A percentile compares a stretch with the other conserved stretches of the same genome.
Evolutionary conservation across 2,797 vertebrate species (phyloP).

Genomic region (Dipus sagitta): DNA sequence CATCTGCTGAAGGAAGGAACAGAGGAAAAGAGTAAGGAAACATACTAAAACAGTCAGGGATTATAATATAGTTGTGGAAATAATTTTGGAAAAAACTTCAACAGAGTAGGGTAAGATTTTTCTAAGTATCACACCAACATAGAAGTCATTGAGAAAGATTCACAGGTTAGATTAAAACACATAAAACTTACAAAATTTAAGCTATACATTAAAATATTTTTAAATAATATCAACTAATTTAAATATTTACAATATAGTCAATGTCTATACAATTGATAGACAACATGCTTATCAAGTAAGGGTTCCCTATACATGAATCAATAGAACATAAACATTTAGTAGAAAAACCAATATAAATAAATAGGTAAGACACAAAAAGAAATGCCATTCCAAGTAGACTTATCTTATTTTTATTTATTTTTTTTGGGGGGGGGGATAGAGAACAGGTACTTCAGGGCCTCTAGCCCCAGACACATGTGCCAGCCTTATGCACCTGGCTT

Average conservation of each 20-base stretch:
- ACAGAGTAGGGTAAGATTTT: not conserved
- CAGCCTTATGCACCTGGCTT: too few species aligned
- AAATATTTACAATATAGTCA: conserved; percentile 10
- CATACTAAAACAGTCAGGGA: not conserved
- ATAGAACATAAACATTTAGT: not conserved
- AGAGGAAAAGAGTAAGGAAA: not conserved
- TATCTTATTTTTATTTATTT: too few species aligned
- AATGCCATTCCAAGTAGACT: not conserved
- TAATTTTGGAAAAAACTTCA: not conserved
- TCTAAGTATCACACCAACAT: not conserved
- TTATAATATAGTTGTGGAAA: not conserved
- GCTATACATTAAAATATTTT: not conserved
- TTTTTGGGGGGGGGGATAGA: too few species aligned
- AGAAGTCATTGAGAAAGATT: not conserved
- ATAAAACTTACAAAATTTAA: conserved; percentile 6
- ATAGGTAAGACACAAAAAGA: not conserved
- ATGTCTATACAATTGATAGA: not conserved
- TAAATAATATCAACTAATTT: not conserved
- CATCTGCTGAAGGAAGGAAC: not conserved
- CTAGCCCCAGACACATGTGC: too few species aligned
- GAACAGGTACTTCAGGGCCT: too few species aligned
- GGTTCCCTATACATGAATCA: not conserved
- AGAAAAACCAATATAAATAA: conserved; percentile 27
- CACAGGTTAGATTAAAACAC: not conserved
- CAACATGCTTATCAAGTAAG: not conserved